Evolutionary conservation across 2,113 vertebrate genomes (phyloP).

Genomic region (Cyprinodon tularosa): DNA sequence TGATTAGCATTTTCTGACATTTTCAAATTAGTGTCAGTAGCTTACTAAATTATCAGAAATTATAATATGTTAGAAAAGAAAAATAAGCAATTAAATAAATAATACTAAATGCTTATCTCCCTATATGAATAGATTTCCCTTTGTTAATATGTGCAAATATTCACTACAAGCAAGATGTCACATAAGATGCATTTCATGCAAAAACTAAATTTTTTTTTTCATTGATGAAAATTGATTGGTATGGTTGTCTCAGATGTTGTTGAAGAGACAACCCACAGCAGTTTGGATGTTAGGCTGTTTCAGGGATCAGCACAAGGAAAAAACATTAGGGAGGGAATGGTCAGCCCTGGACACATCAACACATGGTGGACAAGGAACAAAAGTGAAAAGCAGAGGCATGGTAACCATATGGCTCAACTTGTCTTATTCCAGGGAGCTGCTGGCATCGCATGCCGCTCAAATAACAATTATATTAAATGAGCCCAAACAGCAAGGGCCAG

Average conservation of each 20-base stretch:
- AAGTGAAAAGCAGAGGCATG: conserved; percentile 16
- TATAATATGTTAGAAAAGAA: not conserved
- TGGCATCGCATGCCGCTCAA: conserved; percentile 39
- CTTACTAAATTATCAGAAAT: not conserved
- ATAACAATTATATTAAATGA: conserved; percentile 56
- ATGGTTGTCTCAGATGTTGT: conserved; percentile 8
- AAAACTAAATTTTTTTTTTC: not conserved
- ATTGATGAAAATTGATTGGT: not conserved
- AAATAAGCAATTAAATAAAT: not conserved
- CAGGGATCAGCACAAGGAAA: conserved; percentile 19
- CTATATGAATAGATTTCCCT: not conserved
- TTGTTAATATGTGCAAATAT: not conserved
- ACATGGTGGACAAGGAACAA: conserved; percentile 6
- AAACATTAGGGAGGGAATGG: conserved; percentile 18
- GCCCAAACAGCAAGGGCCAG: conserved; percentile 44
- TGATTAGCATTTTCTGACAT: not conserved
- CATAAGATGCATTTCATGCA: not conserved
- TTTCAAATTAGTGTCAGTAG: no score
- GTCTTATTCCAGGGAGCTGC: conserved; percentile 38
- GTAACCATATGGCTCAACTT: conserved; percentile 45
- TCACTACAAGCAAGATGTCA: not conserved
- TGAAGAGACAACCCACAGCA: not conserved
- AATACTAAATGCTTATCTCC: not conserved
- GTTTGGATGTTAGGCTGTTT: conserved; percentile 6
- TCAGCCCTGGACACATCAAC: conserved; percentile 6